Evolutionary conservation across 2,797 vertebrate species (phyloP).

Genomic region (Mormyrus hasselquistii): DNA sequence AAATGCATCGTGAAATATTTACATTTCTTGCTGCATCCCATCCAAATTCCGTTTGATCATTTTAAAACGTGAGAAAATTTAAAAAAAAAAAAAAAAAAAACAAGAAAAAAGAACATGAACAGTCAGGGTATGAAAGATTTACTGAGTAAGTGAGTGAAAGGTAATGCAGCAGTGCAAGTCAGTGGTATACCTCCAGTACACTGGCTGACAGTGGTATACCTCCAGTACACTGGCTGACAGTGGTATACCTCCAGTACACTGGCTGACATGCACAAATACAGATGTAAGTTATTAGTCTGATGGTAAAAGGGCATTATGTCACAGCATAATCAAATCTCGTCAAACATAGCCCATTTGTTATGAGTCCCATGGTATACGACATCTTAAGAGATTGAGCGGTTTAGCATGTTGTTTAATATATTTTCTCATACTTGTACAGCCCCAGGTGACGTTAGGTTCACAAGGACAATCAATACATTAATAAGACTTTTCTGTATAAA

Average conservation of each 20-base stretch:
- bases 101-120: not conserved
- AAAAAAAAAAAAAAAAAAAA: not conserved
- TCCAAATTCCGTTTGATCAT: not conserved
- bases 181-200: not conserved
- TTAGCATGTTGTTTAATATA: not conserved
- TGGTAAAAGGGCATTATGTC: not conserved
- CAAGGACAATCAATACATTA: not conserved
- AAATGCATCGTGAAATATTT: not conserved
- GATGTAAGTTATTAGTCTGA: not conserved
- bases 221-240: not conserved
- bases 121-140: not conserved
- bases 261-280: not conserved
- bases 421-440: not conserved
- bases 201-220: not conserved
- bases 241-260: not conserved
- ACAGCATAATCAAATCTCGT: not conserved
- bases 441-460: not conserved
- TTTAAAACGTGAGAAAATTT: not conserved
- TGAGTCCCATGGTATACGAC: not conserved
- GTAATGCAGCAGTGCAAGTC: not conserved
- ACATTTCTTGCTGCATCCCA: not conserved
- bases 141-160: not conserved
- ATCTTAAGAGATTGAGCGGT: not conserved
- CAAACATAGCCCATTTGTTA: slow-evolving; percentile 1
- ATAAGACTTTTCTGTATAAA: not conserved